phyloP scores from a whole-genome alignment of 2,113 vertebrate genomes.

The Brienomyrus longianalis region DNA sequence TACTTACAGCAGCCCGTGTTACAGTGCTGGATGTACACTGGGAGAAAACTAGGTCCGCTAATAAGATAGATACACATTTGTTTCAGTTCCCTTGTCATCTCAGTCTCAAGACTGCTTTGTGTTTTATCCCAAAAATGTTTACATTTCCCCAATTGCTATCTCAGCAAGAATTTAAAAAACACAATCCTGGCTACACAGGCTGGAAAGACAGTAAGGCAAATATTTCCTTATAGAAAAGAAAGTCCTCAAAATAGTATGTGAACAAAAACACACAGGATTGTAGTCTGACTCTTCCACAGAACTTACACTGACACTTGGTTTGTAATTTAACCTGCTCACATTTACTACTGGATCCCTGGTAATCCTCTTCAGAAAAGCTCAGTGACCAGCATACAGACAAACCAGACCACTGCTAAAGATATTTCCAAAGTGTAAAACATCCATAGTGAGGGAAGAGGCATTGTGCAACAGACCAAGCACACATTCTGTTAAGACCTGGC shows the following conservation, averaged over 20 bases:
- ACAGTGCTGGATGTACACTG: background rate
- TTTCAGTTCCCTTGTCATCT: background rate
- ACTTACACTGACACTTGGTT: background rate
- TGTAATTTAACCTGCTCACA: background rate
- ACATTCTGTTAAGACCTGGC: background rate
- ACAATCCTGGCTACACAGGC: background rate
- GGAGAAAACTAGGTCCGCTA: background rate
- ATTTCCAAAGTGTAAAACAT: background rate
- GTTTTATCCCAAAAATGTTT: background rate
- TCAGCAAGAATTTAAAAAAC: background rate
- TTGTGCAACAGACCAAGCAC: background rate
- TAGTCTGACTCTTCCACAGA: background rate
- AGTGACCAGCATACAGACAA: background rate
- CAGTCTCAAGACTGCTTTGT: background rate
- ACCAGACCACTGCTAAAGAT: constrained; percentile 5
- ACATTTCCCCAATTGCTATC: background rate
- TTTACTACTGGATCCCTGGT: background rate
- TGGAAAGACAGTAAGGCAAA: background rate
- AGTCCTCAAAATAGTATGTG: background rate
- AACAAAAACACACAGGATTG: background rate
- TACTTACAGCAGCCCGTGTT: background rate
- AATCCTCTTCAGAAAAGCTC: background rate
- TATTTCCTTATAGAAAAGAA: background rate
- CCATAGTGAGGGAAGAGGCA: background rate
- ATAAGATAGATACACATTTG: background rate